Conservation (phyloP, 2,797 vertebrate genomes). For the Tangara arthus region DNA sequence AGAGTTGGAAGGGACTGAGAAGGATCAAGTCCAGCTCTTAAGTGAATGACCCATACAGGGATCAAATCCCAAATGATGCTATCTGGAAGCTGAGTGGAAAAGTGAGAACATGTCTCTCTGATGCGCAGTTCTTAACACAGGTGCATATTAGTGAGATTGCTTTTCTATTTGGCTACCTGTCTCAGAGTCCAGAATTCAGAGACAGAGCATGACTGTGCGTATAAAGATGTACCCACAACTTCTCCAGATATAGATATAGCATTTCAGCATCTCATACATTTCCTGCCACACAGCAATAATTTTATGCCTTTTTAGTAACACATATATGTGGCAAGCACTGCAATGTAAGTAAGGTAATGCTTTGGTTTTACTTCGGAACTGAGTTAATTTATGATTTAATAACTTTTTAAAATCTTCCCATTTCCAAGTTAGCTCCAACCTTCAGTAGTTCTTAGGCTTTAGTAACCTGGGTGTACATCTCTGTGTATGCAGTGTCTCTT, state of each 20-base stretch:
- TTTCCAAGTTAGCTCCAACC: not conserved
- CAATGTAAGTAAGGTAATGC: not conserved
- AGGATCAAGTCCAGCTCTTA: not conserved
- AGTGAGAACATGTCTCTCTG: not conserved
- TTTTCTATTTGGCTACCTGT: not conserved
- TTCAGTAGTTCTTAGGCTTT: not conserved
- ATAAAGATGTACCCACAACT: not conserved
- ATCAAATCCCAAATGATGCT: not conserved
- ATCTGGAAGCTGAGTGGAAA: not conserved
- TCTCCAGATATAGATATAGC: not conserved
- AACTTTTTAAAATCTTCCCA: not conserved
- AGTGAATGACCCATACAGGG: not conserved
- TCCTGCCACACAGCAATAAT: not conserved
- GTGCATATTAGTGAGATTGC: not conserved
- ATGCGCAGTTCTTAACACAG: not conserved
- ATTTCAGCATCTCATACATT: not conserved
- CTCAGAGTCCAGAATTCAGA: not conserved
- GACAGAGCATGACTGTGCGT: not conserved
- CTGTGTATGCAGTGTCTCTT: accelerated
- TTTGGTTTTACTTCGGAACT: not conserved
- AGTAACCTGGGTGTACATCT: not conserved
- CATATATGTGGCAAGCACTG: not conserved
- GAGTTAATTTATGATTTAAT: not conserved
- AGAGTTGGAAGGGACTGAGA: not conserved
- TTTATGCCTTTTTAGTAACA: not conserved